A percentile compares a stretch with the other conserved stretches of the same genome.
phyloP scores from a whole-genome alignment of 2,113 vertebrate species.

The Picathartes gymnocephalus region DNA sequence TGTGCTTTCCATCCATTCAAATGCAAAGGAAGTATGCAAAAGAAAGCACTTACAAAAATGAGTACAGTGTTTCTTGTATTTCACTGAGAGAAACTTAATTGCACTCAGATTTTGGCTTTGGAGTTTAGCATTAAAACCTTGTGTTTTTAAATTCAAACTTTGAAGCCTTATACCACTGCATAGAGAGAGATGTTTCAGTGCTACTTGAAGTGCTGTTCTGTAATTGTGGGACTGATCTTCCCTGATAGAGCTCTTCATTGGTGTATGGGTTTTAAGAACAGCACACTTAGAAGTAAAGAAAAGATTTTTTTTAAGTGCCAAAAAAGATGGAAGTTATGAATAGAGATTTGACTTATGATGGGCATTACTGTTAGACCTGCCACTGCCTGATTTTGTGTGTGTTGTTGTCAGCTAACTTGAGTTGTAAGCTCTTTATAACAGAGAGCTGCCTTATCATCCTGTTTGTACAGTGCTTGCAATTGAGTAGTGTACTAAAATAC shows the following conservation, averaged over 20 bases:
- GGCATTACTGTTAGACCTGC: background rate
- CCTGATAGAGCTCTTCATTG: background rate
- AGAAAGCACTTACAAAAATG: background rate
- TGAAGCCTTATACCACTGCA: background rate
- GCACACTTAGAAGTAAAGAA: background rate
- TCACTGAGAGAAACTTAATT: background rate
- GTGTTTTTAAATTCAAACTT: background rate
- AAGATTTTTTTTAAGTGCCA: background rate
- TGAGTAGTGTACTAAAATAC: background rate
- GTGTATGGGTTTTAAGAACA: background rate
- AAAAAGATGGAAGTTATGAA: background rate
- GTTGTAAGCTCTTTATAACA: background rate
- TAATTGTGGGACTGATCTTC: background rate
- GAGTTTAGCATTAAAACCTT: background rate
- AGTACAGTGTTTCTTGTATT: background rate
- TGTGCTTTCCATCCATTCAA: background rate
- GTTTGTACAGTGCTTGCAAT: background rate
- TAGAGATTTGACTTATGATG: background rate
- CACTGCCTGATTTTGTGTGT: background rate
- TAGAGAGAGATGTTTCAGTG: background rate
- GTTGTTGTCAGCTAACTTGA: background rate
- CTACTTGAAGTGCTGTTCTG: background rate
- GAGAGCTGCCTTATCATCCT: background rate
- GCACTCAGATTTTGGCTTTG: background rate
- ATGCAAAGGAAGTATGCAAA: background rate